Percentiles rank a stretch among this genome's conserved stretches.
phyloP scores from a whole-genome alignment of 2,113 vertebrate genomes.

The Choloepus hoffmanni region DNA sequence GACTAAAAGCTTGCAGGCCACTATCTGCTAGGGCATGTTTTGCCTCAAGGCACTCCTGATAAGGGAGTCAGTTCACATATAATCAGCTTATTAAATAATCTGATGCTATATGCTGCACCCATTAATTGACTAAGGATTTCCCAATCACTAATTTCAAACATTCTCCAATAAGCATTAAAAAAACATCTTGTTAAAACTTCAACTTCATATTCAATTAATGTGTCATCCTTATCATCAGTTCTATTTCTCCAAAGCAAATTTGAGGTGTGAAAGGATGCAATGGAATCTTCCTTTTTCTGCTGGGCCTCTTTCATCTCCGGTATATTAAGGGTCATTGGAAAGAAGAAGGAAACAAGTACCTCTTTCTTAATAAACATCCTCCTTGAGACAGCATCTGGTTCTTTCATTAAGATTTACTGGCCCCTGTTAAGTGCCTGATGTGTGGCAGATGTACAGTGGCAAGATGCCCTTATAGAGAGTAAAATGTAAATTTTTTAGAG shows the following conservation, averaged over 20 bases:
- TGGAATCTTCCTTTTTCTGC: not conserved
- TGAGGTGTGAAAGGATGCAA: not conserved
- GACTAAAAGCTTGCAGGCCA: too few relatives aligned
- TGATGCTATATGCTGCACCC: not conserved
- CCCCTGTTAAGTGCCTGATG: not conserved
- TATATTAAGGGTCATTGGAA: not conserved
- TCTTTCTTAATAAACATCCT: not conserved
- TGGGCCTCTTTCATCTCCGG: not conserved
- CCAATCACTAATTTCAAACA: not conserved
- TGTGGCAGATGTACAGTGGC: not conserved
- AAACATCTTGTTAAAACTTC: not conserved
- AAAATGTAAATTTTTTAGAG: not conserved
- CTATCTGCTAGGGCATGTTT: too few relatives aligned
- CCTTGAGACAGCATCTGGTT: not conserved
- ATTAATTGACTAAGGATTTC: not conserved
- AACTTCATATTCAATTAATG: not conserved
- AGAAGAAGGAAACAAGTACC: not conserved
- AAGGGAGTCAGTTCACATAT: not conserved
- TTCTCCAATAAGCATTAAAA: too few relatives aligned
- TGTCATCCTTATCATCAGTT: too few relatives aligned
- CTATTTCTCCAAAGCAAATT: not conserved
- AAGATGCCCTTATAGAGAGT: not conserved
- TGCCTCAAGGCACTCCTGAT: too few relatives aligned
- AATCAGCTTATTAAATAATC: not conserved
- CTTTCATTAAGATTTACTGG: not conserved